phyloP scores from a whole-genome alignment of 2,797 vertebrate genomes.

The Astyanax mexicanus region DNA sequence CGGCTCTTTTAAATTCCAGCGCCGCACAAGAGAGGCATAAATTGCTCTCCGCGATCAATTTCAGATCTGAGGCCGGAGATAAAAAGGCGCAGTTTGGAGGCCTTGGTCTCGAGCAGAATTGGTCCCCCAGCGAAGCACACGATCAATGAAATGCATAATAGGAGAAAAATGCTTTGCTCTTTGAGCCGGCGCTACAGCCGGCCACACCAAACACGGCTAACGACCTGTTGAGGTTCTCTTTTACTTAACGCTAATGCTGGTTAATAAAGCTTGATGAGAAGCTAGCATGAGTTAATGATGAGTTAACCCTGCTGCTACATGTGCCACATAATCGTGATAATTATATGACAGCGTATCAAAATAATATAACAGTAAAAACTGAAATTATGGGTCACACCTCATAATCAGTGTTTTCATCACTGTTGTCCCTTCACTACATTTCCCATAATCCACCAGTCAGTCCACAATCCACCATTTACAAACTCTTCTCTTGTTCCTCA shows the following conservation, averaged over 20 bases:
- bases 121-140: neutral
- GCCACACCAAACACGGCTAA: neutral
- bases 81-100: constrained; percentile 12
- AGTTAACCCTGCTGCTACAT: neutral
- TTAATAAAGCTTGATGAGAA: neutral
- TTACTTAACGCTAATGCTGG: neutral
- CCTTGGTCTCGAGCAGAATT: constrained; percentile 14
- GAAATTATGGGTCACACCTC: no score
- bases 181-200: neutral
- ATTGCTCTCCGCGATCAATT: constrained; percentile 26
- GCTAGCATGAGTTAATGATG: neutral
- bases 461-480: no score
- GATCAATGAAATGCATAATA: constrained; percentile 32
- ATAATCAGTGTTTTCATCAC: no score
- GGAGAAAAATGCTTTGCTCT: constrained; percentile 8
- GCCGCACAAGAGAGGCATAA: constrained; percentile 19
- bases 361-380: no score
- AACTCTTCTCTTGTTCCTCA: no score
- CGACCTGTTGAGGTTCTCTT: neutral
- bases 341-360: neutral
- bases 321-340: neutral
- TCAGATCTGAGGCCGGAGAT: constrained; percentile 33
- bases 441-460: no score
- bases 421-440: no score
- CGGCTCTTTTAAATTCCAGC: constrained; percentile 14